These are phyloP conservation scores for Steatocranus sp. DNA, from an alignment of 2,797 vertebrate species.

Conservation along the genomic window DNA sequence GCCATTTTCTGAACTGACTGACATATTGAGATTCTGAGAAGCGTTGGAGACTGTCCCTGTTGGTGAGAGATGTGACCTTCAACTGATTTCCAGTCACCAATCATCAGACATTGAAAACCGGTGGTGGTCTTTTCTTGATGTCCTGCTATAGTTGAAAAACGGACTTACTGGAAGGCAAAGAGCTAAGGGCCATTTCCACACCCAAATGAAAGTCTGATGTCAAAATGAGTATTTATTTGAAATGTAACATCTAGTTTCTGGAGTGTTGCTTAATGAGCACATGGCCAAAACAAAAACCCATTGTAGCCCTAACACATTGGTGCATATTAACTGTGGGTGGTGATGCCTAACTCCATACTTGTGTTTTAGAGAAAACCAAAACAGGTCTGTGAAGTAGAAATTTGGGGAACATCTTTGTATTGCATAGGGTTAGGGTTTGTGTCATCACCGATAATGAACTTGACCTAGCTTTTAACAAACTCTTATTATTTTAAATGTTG, in stretches of 20 bases:
- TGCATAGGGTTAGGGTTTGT: neutral
- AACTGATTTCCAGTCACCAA: neutral
- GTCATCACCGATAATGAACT: neutral
- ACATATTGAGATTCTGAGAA: neutral
- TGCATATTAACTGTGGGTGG: neutral
- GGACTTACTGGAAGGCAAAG: neutral
- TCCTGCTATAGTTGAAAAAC: neutral
- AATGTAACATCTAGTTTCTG: neutral
- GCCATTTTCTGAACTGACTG: neutral
- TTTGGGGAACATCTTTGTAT: neutral
- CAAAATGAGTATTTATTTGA: neutral
- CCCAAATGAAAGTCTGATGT: neutral
- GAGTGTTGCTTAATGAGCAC: neutral
- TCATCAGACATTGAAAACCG: neutral
- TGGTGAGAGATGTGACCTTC: neutral
- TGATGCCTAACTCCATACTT: neutral
- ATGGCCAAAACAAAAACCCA: neutral
- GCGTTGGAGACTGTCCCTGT: neutral
- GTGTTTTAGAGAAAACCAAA: neutral
- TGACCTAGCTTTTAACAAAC: neutral
- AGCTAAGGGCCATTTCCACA: neutral
- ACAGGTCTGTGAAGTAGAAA: neutral
- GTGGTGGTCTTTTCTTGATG: neutral
- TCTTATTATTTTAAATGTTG: neutral
- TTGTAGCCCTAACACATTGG: neutral